Evolutionary conservation across 2,797 vertebrate species (phyloP), one percentile per base, ranked within the genome.

Genomic region (Avahi laniger): DNA sequence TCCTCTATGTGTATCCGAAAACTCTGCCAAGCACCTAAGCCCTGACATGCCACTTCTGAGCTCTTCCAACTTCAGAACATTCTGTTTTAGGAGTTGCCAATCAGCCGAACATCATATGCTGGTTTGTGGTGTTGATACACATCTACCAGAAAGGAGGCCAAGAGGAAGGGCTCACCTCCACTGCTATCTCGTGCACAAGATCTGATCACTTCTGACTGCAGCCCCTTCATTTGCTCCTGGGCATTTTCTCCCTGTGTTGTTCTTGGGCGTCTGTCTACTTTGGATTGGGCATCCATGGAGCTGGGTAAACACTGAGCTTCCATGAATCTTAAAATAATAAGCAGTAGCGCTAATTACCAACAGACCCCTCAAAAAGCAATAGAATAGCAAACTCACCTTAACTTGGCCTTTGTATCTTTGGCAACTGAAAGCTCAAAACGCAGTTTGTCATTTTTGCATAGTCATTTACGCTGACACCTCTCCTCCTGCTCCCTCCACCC

Each of bases 11-110:
- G 50, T 63, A 78, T 67, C 70, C 30, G 14, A 67, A 87, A 90
- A n/a, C 69, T 63, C 50, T 88, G 93, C 94, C 90, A 95, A 85
- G 94, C 46, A 48, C 52, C 48, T 92, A n/a, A 57, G 93, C 69
- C 92, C 89, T 65, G 93, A 94, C 88, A 90, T 43, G 92, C 50
- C 81, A 38, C 33, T 65, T 46, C 46, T 63, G 30, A 86, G 87
- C 91, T 96, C 95, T 97, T 91, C 89, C 69, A 81, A 26, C 89
- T 79, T 82, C 33, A 93, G 94, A 95, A 97, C 93, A 94, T 86
- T 96, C 89, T 92, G 95, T 95, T 38, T 97, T 28, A 84, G 93
- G 65, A 82, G 59, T 11, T 95, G 96, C 94, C 89, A 92, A 35
- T 81, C 65, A 91, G 17, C 52, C 57, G 6, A 9, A 69, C 88